Evolutionary conservation across 2,888 invertebrate species (phyloP).

Genomic region (Acrocyrtus sp.): DNA sequence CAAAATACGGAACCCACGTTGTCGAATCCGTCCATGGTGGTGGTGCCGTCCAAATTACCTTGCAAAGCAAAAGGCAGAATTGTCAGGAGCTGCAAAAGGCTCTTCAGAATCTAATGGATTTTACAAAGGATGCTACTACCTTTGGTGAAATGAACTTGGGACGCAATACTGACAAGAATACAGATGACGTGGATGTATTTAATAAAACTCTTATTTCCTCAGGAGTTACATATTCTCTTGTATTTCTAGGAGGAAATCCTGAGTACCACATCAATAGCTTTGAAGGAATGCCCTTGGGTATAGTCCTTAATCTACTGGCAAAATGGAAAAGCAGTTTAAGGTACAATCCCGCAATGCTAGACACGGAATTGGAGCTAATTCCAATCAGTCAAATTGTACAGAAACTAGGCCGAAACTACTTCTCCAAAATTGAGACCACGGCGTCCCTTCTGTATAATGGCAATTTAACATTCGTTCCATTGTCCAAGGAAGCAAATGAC

Average conservation of each 20-base stretch:
- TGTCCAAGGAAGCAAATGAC: no score
- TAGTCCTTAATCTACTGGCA: constrained; percentile 12
- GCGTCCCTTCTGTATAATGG: constrained; percentile 23
- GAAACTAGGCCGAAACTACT: constrained; percentile 13
- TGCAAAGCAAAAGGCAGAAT: background rate
- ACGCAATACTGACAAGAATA: background rate
- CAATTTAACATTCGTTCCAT: constrained; percentile 27
- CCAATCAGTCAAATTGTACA: constrained; percentile 35
- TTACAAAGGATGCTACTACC: background rate
- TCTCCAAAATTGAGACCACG: constrained; percentile 24
- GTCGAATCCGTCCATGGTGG: constrained; percentile 15
- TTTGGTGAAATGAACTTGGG: background rate
- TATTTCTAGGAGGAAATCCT: constrained; percentile 40
- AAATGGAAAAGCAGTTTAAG: constrained; percentile 46
- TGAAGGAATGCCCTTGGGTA: constrained; percentile 21
- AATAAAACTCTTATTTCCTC: background rate
- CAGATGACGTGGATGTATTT: no score
- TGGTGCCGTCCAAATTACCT: constrained; percentile 2
- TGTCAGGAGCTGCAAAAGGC: background rate
- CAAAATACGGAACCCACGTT: constrained; percentile 37
- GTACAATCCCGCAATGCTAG: constrained; percentile 28
- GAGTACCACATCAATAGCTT: constrained; percentile 34
- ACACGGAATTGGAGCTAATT: constrained; percentile 18
- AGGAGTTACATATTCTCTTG: constrained; percentile 7
- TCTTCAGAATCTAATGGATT: background rate